Base-by-base conservation (phyloP, 1,140 invertebrate species). In the Drosophila guanche region DNA sequence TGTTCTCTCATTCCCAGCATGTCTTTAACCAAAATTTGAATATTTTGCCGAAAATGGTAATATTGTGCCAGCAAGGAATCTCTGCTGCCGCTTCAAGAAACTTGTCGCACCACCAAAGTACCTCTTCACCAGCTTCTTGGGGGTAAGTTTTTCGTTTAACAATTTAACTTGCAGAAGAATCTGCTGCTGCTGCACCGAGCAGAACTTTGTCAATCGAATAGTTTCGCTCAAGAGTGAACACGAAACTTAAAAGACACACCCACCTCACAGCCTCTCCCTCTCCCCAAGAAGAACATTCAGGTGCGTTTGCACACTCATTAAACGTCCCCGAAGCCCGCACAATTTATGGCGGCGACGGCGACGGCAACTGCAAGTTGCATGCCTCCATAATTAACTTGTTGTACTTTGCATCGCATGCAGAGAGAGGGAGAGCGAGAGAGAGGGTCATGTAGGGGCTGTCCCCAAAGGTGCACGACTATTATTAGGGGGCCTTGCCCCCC, bases 361-460 rank as follows among this genome's bases (percentile, higher is more conserved):
- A 37, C 33, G 33, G 58, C 45, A 65, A 55, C 59, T 62, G 56
- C 76, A 70, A 65, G 41, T 62, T 77, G 81, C 77, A 77, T 65
- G 78, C 81, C 74, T 81, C 60, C 69, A 62, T 86, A 88, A 81
- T 85, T 88, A 86, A 85, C 81, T 85, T 88, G 81, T 86, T 86
- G 77, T 86, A 52, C 72, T 63, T 37, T 37, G 59, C 63, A 33
- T 59, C 48, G 72, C 60, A 71, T 72, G 76, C 60, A 58, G 20
- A 33, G 7, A 14, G 20, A 29, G n/a, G 22, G 14, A 40, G 27
- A 16, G 16, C 4, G 16, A 8, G 27, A 16, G 6, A n/a, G 5
- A 1, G 7, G 10, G 33, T 3, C 16, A 37, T 25, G 52, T 58
- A 57, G 56, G 45, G 55, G 58, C 10, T 16, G 29, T 20, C 25